Conservation (phyloP, 2,113 vertebrate genomes). For the Lycocorax pyrrhopterus region DNA sequence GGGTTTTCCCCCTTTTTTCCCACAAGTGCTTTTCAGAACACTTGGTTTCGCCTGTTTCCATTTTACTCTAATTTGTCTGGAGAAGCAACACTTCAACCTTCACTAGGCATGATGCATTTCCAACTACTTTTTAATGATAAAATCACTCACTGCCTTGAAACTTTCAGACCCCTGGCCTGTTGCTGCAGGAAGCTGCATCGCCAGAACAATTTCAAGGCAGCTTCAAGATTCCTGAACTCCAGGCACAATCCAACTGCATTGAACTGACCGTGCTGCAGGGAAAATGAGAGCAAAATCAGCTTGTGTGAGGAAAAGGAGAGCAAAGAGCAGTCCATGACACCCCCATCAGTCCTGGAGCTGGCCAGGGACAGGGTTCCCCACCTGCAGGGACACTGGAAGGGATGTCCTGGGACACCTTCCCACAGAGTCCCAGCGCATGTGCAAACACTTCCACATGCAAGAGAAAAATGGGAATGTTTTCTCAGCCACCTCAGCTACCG, state of each 20-base stretch:
- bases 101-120: background rate
- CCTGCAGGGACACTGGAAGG: background rate
- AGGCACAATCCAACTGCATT: rapidly evolving
- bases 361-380: background rate
- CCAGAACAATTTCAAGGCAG: background rate
- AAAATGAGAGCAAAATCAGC: background rate
- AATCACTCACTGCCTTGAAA: background rate
- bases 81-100: background rate
- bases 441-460: background rate
- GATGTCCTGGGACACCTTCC: background rate
- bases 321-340: background rate
- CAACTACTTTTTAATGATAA: background rate
- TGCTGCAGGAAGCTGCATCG: background rate
- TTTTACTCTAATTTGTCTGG: background rate
- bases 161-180: background rate
- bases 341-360: background rate
- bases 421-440: rapidly evolving
- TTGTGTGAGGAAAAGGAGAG: background rate
- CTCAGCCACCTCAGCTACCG: background rate
- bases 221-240: background rate
- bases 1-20: background rate
- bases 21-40: background rate
- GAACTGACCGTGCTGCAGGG: background rate
- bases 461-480: background rate
- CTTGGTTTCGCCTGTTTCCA: background rate